These are phyloP conservation scores for Hyla sarda DNA, from an alignment of 2,113 vertebrate genomes.

Conservation along the genomic window DNA sequence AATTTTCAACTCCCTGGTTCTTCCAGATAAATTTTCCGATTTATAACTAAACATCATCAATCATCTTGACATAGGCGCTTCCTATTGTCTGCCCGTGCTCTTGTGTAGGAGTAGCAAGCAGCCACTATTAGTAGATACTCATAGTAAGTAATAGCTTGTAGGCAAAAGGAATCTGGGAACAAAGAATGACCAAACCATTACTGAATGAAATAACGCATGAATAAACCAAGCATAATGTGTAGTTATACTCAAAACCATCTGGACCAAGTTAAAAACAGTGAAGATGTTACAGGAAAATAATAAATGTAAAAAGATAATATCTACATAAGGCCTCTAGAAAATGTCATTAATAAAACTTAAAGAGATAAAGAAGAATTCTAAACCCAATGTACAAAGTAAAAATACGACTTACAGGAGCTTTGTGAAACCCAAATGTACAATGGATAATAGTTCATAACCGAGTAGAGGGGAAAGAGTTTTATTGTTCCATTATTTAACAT, in stretches of 20 bases:
- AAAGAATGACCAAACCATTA: background rate
- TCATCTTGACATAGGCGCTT: slow-evolving; percentile 8
- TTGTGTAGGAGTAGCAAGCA: background rate
- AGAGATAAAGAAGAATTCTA: too few relatives aligned
- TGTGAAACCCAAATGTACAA: too few relatives aligned
- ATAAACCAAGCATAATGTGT: background rate
- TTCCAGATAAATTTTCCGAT: background rate
- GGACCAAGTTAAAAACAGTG: background rate
- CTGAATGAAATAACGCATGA: background rate
- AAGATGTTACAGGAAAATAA: background rate
- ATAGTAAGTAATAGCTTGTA: background rate
- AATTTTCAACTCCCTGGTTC: background rate
- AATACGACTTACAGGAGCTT: too few relatives aligned
- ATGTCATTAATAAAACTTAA: too few relatives aligned
- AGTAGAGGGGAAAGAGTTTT: too few relatives aligned
- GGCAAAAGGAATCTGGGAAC: background rate
- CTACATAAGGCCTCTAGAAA: too few relatives aligned
- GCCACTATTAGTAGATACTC: background rate
- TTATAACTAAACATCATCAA: background rate
- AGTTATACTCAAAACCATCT: background rate
- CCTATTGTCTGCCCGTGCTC: background rate
- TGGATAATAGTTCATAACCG: too few relatives aligned
- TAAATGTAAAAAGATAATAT: too few relatives aligned
- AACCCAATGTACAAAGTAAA: too few relatives aligned
- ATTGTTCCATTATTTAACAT: too few relatives aligned